Base-by-base conservation (phyloP, 53 echinoderm and acorn worm species). In the Zoroaster sp. region DNA sequence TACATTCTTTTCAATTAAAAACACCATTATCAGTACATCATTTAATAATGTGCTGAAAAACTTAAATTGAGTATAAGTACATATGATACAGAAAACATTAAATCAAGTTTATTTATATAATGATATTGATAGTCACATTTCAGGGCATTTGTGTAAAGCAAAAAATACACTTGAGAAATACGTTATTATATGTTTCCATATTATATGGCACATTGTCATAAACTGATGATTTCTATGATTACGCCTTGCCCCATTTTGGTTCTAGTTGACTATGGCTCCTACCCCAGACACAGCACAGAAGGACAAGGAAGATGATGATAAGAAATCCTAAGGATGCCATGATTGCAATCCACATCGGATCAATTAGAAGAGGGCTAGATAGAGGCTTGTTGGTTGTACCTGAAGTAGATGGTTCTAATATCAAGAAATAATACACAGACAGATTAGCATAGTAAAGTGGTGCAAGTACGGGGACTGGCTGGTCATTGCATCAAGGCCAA, bases 331-430 rank as follows among this genome's bases (percentile, higher is more conserved):
- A 76, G n/a, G 80, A 67, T 18, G 79, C 72, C 81, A 93, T 93
- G 67, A 93, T 87, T 9, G 93, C 93, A 40, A 93, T 93, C 93
- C 93, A 93, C 91, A 90, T 90, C 0, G 93, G 93, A 9, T 93
- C 90, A 3, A 93, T 30, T 5, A 93, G 17, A 0, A 93, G 75
- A 5, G 40, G 35, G 44, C 78, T 42, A 15, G 46, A 9, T 0
- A 52, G 6, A 4, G n/a, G 42, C n/a, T 53, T 52, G 5, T 35
- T 63, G 3, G 87, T 65, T 30, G 55, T 37, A 4, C 46, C 80
- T 39, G 30, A 32, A 4, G 75, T 38, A 4, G 63, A 52, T 28
- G 92, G 83, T 4, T 68, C 92, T 92, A 47, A 14, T 31, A 32
- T 8, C 7, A 67, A 88, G 66, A 36, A 71, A 71, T 21, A 55